Conservation (phyloP, 2,797 vertebrate species). For the Enoplosus armatus region DNA sequence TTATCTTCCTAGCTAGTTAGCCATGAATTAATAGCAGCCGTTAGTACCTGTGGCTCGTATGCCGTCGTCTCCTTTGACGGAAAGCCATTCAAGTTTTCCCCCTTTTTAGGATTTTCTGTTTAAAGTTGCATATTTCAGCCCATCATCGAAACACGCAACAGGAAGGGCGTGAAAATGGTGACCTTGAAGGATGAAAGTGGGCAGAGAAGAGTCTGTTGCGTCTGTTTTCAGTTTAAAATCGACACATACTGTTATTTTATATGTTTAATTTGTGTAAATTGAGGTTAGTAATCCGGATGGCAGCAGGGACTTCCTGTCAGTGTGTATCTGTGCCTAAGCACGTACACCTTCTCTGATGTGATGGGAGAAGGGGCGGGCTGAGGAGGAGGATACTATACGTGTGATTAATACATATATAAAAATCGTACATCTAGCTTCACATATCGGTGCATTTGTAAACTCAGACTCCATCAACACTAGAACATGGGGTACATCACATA, state of each 20-base stretch:
- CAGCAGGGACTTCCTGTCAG: constrained; percentile 32
- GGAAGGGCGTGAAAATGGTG: constrained; percentile 59
- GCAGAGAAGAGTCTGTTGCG: constrained; percentile 20
- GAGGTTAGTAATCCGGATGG: background rate
- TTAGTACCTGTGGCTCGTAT: background rate
- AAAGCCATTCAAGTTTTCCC: fast-evolving
- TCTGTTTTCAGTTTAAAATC: background rate
- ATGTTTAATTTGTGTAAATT: background rate
- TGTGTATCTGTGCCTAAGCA: constrained; percentile 63
- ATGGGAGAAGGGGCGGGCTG: constrained; percentile 47
- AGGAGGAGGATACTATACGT: background rate
- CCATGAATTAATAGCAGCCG: background rate
- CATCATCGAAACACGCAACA: constrained; percentile 57
- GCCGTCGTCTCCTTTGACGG: fast-evolving
- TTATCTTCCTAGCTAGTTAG: constrained; percentile 19
- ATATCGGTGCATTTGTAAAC: too few species aligned
- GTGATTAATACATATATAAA: background rate
- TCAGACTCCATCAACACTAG: background rate
- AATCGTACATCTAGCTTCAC: background rate
- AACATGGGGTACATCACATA: background rate
- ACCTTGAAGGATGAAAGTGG: constrained; percentile 73
- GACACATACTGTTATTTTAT: fast-evolving
- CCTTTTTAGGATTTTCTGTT: background rate
- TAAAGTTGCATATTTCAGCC: constrained; percentile 6
- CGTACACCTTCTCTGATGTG: constrained; percentile 69